Evolutionary conservation across 2,797 vertebrate species (phyloP), one percentile per base, ranked within the genome.

Genomic region (Dipus sagitta): DNA sequence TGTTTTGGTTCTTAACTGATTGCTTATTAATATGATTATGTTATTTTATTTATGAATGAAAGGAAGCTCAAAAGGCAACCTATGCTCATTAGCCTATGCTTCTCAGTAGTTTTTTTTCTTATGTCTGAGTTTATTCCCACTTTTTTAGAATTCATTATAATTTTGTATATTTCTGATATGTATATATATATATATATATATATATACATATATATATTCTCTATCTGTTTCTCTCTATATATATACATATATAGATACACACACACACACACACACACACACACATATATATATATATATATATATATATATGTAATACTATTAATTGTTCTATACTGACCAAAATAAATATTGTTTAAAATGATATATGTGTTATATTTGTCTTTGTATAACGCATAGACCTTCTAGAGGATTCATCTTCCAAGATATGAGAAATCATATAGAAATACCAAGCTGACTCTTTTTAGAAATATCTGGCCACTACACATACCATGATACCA

Each of bases 41-140:
- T 12, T 5, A 86, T 87, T 52, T 79, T 38, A 70, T 28, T 6
- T n/a, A 38, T 32, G 32, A 71, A 21, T 10, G 54, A 70, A 83
- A 82, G 18, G 17, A n/a, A 2, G 68, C 47, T 92, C 28, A 84
- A 80, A 95, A 75, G 20, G 26, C 87, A 89, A 76, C 20, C 4
- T 42, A 1, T 82, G 28, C 88, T 60, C 34, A 34, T 78, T 13
- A 91, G 2, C 2, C 7, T 75, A 86, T 64, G 7, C 21, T 85
- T 71, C 6, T 15, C 52, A 81, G 88, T 72, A 58, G 54, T 17
- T 17, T 58, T 58, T 3, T 58, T 17, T 58, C 13, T 14, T 58
- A 65, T 86, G 68, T 89, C 70, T 68, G 47, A 78, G 14, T 89
- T 75, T 75, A 68, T 38, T 87, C 93, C 6, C 23, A 42, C 71